These are phyloP conservation scores for Pterostichus madidus DNA, from an alignment of 2,888 invertebrate species.

Conservation along the genomic window DNA sequence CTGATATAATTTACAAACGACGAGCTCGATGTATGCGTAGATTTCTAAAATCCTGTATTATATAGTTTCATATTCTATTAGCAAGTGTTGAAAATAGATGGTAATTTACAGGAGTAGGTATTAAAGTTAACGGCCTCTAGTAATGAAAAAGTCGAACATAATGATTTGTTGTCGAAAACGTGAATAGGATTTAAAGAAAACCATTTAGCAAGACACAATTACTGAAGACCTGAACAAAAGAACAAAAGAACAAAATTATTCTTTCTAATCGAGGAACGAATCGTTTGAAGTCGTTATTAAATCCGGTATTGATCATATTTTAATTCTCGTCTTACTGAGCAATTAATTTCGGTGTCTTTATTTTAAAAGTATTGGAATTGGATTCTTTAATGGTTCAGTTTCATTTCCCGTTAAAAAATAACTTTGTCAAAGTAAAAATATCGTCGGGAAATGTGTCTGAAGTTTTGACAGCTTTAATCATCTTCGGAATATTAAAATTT, in stretches of 20 bases:
- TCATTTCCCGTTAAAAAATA: conserved; percentile 13
- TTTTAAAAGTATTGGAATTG: conserved; percentile 26
- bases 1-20: too few relatives aligned
- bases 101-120: not conserved
- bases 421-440: too few relatives aligned
- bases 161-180: conserved; percentile 15
- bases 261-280: conserved; percentile 1
- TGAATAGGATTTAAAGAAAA: conserved; percentile 26
- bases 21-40: too few relatives aligned
- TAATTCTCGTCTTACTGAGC: not conserved
- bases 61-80: too few relatives aligned
- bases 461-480: too few relatives aligned
- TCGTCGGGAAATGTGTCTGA: too few relatives aligned
- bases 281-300: conserved; percentile 6
- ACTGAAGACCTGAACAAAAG: not conserved
- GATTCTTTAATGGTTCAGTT: conserved; percentile 4
- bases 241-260: conserved; percentile 14
- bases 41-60: too few relatives aligned
- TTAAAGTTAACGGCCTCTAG: not conserved
- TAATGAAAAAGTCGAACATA: conserved; percentile 14
- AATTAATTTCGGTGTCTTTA: conserved; percentile 21
- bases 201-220: conserved; percentile 1
- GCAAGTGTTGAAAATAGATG: too few relatives aligned
- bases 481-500: too few relatives aligned
- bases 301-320: conserved; percentile 10